Base-by-base conservation (phyloP, 2,888 invertebrate genomes). In the Cephus pygmeus region DNA sequence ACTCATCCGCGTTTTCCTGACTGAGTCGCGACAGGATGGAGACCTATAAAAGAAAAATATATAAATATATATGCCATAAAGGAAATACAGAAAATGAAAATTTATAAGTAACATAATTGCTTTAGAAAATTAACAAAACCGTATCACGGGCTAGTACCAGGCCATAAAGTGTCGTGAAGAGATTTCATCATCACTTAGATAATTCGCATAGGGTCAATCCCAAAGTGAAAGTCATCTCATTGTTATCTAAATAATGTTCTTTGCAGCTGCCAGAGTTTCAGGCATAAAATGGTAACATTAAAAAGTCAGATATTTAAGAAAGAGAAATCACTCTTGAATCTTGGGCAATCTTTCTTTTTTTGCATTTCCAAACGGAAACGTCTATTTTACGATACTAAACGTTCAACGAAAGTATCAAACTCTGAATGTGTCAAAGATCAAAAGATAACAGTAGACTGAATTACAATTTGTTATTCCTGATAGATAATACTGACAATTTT, bases 1-100 rank as follows among this genome's bases (percentile, higher is more conserved):
- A 99, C 94, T 98, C 98, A 93, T 98, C 98, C 87, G 98, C 98
- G 94, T 98, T 98, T 94, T 99, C 98, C 92, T 98, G 98, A 90
- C 98, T 97, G 81, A 98, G 93, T 86, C 98, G 95, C 84, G 97
- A 97, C 91, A 98, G 93, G 92, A 98, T 98, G 91, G 97, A 97
- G 88, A 96, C 95, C 95, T 95, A 91, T 36, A 87, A 87, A 80
- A 77, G 76, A 78, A 77, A 79, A 36, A 77, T 56, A 23, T 2
- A 69, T 30, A 76, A 76, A 73, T 75, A 40, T 15, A 73, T 33
- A 31, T 33, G 34, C 3, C 6, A 33, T 12, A 12, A 56, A 56
- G 9, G 1, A 56, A 23, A 23, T 23, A 9, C 1, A 68, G 0
- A 34, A 35, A 71, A 33, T 34, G 12, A 77, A 74, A 36, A 69